phyloP scores from a whole-genome alignment of 1,140 invertebrate species.

The Sarcophaga peregrina region DNA sequence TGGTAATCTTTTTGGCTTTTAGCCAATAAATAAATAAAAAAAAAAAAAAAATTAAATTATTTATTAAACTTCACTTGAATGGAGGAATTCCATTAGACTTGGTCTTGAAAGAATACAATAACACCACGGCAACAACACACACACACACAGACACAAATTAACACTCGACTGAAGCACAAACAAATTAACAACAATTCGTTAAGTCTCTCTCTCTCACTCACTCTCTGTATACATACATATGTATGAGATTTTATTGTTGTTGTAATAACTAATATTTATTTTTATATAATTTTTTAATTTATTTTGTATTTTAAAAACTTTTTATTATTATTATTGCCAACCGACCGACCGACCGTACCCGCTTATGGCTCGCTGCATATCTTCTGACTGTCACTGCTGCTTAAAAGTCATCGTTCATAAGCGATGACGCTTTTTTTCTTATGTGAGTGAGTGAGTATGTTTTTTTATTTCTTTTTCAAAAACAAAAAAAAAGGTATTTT shows the following conservation, averaged over 20 bases:
- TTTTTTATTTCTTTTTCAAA: neutral
- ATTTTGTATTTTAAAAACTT: neutral
- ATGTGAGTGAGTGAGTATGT: constrained; percentile 29
- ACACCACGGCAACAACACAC: neutral
- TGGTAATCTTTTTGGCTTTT: neutral
- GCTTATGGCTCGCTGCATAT: constrained; percentile 37
- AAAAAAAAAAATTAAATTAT: too few relatives aligned
- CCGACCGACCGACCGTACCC: constrained; percentile 33
- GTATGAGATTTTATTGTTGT: too few relatives aligned
- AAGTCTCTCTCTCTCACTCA: neutral
- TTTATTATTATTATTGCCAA: constrained; percentile 9
- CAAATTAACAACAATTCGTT: neutral
- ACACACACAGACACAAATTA: too few relatives aligned
- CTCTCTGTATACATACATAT: too few relatives aligned
- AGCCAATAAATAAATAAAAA: neutral
- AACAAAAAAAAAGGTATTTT: neutral
- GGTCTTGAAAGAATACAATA: constrained; percentile 7
- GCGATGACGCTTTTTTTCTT: constrained; percentile 28
- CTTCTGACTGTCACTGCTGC: constrained; percentile 34
- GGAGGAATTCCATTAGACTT: neutral
- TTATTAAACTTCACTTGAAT: neutral
- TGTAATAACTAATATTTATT: too few relatives aligned
- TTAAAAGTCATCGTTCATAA: constrained; percentile 40
- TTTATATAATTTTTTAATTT: constrained; percentile 5
- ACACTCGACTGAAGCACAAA: too few relatives aligned